A percentile compares a stretch with the other conserved stretches of the same genome.
Conservation (phyloP, 2,888 invertebrate species). For the Galeruca laticollis region DNA sequence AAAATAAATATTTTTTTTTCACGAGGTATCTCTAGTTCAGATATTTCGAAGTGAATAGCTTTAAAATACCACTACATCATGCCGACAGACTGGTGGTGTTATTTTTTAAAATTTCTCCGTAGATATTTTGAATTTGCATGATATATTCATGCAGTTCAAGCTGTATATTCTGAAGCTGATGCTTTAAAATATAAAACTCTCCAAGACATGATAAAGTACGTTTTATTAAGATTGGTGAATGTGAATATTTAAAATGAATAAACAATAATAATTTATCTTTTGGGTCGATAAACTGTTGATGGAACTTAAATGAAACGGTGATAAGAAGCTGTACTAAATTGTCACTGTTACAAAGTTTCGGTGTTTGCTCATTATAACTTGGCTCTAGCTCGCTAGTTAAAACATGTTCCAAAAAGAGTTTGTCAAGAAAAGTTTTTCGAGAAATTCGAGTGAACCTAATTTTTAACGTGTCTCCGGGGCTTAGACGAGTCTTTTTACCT, state of each 20-base stretch:
- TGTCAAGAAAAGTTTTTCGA: conserved; percentile 3
- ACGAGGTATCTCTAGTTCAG: too few species aligned
- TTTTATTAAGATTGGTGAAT: background rate
- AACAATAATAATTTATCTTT: too few species aligned
- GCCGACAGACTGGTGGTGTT: too few species aligned
- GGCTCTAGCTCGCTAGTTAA: conserved; percentile 34
- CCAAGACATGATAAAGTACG: background rate
- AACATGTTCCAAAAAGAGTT: conserved; percentile 28
- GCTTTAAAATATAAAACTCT: background rate
- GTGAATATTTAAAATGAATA: too few species aligned
- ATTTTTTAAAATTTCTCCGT: too few species aligned
- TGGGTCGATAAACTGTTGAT: too few species aligned
- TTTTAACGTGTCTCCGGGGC: conserved; percentile 1
- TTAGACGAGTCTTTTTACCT: background rate
- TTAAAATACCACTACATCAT: too few species aligned
- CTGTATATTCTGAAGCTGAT: background rate
- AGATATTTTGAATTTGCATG: too few species aligned
- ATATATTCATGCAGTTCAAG: background rate
- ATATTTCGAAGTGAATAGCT: too few species aligned
- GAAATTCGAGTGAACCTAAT: conserved; percentile 7
- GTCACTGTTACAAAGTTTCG: conserved; percentile 26
- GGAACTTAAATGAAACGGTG: too few species aligned
- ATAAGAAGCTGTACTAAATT: too few species aligned
- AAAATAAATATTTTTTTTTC: too few species aligned
- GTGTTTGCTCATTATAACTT: conserved; percentile 35